Percentiles rank a stretch among this genome's conserved stretches.
These are phyloP conservation scores for Conus betulinus DNA, from an alignment of 1,140 invertebrate genomes.

Conservation along the genomic window DNA sequence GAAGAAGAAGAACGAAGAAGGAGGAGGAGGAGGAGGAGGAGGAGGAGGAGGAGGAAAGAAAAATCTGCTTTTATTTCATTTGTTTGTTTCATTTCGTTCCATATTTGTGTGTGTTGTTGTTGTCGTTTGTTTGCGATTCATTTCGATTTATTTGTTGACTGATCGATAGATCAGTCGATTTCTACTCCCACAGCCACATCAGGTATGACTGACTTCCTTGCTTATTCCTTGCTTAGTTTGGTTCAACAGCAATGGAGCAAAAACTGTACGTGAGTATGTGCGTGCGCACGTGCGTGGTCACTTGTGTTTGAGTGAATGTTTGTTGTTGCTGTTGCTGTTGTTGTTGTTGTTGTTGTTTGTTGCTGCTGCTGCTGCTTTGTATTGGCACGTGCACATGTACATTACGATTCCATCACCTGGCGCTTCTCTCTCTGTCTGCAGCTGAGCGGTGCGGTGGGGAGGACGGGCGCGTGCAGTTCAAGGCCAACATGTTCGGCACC, in stretches of 20 bases:
- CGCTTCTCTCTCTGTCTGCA: not conserved
- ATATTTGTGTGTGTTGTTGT: not conserved
- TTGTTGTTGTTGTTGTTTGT: no score
- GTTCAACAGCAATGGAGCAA: no score
- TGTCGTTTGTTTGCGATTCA: not conserved
- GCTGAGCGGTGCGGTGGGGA: conserved; percentile 17
- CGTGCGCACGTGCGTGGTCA: not conserved
- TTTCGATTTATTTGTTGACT: not conserved
- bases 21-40: not conserved
- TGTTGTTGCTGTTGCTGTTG: no score
- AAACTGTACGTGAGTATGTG: not conserved
- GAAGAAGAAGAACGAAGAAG: not conserved
- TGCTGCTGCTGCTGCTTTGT: no score
- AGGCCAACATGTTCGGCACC: conserved; percentile 54
- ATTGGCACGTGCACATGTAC: no score
- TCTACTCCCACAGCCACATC: no score
- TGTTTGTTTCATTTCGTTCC: no score
- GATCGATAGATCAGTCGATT: no score
- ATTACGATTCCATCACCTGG: no score
- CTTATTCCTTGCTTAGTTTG: no score
- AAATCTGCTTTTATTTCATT: not conserved
- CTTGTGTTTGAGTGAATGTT: no score
- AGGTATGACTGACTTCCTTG: no score
- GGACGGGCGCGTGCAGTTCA: conserved; percentile 40
- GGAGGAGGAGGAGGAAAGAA: not conserved